Conservation (phyloP, 2,888 invertebrate species). For the Cyaniris semiargus region DNA sequence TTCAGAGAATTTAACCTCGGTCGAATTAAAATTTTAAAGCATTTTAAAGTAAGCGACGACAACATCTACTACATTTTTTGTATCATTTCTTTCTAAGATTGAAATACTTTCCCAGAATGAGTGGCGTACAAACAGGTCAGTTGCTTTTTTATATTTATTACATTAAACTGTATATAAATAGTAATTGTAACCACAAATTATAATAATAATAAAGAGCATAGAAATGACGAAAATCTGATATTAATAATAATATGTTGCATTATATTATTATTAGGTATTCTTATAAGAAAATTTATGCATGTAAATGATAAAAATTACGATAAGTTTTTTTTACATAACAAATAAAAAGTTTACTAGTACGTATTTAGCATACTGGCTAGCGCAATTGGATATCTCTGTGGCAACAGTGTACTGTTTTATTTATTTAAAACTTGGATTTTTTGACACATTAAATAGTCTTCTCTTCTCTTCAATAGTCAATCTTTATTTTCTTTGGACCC, state of each 20-base stretch:
- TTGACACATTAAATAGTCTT: too few relatives aligned
- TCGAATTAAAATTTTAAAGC: background rate
- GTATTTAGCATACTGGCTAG: too few relatives aligned
- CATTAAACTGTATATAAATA: background rate
- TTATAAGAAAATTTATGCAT: background rate
- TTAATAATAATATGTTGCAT: background rate
- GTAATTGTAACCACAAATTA: background rate
- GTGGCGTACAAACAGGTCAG: constrained; percentile 70
- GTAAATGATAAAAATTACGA: background rate
- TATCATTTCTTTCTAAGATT: background rate
- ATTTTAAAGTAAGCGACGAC: background rate
- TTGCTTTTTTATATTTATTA: constrained; percentile 36
- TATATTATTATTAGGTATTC: background rate
- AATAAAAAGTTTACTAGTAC: too few relatives aligned
- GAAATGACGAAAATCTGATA: background rate
- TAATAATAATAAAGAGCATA: background rate
- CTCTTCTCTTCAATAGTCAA: too few relatives aligned
- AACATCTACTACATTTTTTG: background rate
- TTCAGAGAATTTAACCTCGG: background rate
- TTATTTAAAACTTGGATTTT: too few relatives aligned
- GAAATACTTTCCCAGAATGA: constrained; percentile 52
- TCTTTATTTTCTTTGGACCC: too few relatives aligned
- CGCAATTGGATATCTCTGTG: too few relatives aligned
- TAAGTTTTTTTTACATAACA: too few relatives aligned
- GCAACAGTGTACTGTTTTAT: too few relatives aligned